Evolutionary conservation across 2,113 vertebrate species (phyloP).

Genomic region (Caranx ignobilis): DNA sequence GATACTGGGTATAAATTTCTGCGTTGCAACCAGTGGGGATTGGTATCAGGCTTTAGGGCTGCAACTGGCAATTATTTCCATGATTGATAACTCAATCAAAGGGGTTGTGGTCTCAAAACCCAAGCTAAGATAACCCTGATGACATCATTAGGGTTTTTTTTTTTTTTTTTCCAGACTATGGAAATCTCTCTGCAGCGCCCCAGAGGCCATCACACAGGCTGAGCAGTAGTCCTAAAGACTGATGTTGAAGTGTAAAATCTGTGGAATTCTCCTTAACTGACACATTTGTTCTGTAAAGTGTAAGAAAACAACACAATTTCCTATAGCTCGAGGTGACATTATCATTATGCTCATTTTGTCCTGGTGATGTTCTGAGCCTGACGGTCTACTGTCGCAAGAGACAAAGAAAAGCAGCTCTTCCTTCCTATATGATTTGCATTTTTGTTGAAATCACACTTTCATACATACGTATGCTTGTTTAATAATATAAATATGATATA

Average conservation of each 20-base stretch:
- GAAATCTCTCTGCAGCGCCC: background rate
- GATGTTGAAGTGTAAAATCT: background rate
- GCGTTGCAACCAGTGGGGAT: background rate
- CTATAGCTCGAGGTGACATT: background rate
- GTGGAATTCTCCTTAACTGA: background rate
- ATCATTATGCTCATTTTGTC: background rate
- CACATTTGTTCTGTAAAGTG: background rate
- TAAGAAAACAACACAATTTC: background rate
- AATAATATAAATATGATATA: too few species aligned
- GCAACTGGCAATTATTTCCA: background rate
- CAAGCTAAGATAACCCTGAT: background rate
- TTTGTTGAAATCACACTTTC: background rate
- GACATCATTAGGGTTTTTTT: background rate
- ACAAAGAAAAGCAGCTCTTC: background rate
- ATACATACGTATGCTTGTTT: too few species aligned
- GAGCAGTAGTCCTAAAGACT: background rate
- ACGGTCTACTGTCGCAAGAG: too few species aligned
- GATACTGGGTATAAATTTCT: background rate
- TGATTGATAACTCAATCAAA: slow-evolving; percentile 4
- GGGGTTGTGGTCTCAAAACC: background rate
- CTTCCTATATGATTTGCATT: background rate
- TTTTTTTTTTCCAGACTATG: background rate
- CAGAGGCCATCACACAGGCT: background rate
- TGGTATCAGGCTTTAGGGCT: background rate
- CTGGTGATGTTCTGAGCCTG: too few species aligned